Percentiles rank a stretch among this genome's conserved stretches.
Evolutionary conservation across 2,888 invertebrate genomes (phyloP).

Genomic region (Tetragnatha montana): DNA sequence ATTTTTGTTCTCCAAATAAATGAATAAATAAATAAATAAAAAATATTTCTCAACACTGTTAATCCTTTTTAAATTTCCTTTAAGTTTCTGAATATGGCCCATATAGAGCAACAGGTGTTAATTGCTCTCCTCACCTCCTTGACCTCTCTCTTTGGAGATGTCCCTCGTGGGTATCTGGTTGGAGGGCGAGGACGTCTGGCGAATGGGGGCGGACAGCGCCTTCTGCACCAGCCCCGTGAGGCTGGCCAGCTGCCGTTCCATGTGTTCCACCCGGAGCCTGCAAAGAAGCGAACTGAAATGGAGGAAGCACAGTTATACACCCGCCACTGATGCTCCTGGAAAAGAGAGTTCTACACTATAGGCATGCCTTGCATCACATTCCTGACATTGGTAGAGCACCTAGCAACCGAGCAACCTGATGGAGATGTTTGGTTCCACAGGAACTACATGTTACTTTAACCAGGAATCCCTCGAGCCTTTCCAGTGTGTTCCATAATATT

Average conservation of each 20-base stretch:
- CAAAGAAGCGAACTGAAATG: slow-evolving; percentile 12
- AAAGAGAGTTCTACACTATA: neutral
- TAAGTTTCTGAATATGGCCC: no score
- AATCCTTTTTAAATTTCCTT: no score
- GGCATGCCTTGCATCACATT: neutral
- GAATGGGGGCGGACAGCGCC: slow-evolving; percentile 84
- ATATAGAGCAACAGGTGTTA: no score
- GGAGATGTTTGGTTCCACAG: no score
- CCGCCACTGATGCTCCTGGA: neutral
- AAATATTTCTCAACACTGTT: no score
- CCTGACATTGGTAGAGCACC: neutral
- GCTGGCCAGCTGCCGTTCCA: slow-evolving; percentile 96
- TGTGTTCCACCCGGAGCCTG: slow-evolving; percentile 93
- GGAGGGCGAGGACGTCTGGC: slow-evolving; percentile 19
- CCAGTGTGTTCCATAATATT: no score
- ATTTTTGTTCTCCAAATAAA: no score
- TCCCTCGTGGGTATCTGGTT: slow-evolving; percentile 69
- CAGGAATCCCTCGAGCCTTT: no score
- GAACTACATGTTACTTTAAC: no score
- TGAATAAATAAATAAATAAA: no score
- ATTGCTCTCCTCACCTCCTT: slow-evolving; percentile 48
- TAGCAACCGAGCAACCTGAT: no score
- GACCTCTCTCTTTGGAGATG: slow-evolving; percentile 60
- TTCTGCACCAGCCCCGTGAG: slow-evolving; percentile 95
- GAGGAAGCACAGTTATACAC: neutral